Base-by-base conservation (phyloP, 2,797 vertebrate species). In the Lycodopsis pacificus region DNA sequence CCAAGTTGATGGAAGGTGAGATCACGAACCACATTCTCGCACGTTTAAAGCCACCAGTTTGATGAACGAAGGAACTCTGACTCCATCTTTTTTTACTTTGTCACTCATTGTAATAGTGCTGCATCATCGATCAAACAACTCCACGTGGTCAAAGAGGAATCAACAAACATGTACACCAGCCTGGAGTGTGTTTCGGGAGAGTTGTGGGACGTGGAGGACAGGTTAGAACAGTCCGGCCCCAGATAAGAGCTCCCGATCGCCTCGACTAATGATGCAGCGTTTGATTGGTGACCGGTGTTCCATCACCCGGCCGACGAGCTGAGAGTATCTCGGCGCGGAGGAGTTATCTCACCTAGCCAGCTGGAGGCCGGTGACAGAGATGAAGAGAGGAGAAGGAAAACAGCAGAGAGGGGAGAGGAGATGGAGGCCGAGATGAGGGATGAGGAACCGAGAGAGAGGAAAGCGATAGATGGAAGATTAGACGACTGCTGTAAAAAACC, bases 331-430 rank as follows among this genome's bases (percentile, higher is more conserved):
- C 12, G 4, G 88, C 76, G 77, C 89, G 83, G 81, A 91, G 90
- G 87, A 91, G 89, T 94, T 95, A 95, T 95, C 94, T 95, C 88
- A 75, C 87, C 85, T 66, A 63, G 84, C 89, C 95, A 95, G 93
- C 90, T 86, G 89, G 92, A 87, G 89, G 86, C 91, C 88, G 87
- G 88, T 84, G 91, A 92, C 93, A 93, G 90, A 93, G 90, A 91
- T 86, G 85, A 84, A 91, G 84, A 82, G 79, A 78, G 89, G 88
- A 72, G 84, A 63, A 71, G 65, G 70, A 68, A 74, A 86, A 88
- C 69, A 46, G 74, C 44, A 30, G 75, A 76, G 80, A 81, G 67
- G 71, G 79, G 73, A 67, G 67, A 79, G 64, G 77, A 86, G 91
- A 89, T 80, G 68, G 72, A 77, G 82, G 53, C 36, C 66, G 70